These are phyloP conservation scores for Osmerus eperlanus DNA, from an alignment of 2,113 vertebrate species.

Conservation along the genomic window DNA sequence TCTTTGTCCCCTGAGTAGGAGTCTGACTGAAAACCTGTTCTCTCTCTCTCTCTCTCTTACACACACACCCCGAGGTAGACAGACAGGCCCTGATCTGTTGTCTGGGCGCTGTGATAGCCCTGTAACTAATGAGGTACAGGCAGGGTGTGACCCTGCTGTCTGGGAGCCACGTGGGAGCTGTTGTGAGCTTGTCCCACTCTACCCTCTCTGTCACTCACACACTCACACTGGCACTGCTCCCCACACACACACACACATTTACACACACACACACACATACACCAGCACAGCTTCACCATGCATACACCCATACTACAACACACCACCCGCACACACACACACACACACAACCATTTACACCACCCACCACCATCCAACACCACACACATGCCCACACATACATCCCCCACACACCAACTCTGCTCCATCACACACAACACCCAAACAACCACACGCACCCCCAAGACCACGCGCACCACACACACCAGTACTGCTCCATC, in stretches of 20 bases:
- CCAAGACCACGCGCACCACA: too few species aligned
- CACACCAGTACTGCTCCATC: not conserved
- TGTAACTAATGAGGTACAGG: conserved; percentile 56
- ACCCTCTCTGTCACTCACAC: conserved; percentile 20
- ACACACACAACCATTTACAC: too few species aligned
- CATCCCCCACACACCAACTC: too few species aligned
- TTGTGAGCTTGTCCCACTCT: conserved; percentile 13
- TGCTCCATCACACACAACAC: not conserved
- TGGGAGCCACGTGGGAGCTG: conserved; percentile 40
- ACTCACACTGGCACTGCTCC: not conserved
- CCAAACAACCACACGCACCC: not conserved
- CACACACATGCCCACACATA: too few species aligned
- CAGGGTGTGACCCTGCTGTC: conserved; percentile 42
- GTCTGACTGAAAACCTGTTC: conserved; percentile 25
- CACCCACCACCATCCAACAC: too few species aligned
- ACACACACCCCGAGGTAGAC: conserved; percentile 43
- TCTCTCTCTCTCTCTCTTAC: conserved; percentile 5
- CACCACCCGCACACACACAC: too few species aligned
- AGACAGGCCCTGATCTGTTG: conserved; percentile 19
- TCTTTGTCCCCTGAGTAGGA: conserved; percentile 45
- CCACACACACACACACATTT: too few species aligned
- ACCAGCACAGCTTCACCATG: too few species aligned
- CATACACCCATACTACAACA: too few species aligned
- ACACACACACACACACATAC: too few species aligned
- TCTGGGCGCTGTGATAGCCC: conserved; percentile 38